These are phyloP conservation scores for Rhinopomastus cyanomelas DNA, from an alignment of 2,113 vertebrate species.

Conservation along the genomic window DNA sequence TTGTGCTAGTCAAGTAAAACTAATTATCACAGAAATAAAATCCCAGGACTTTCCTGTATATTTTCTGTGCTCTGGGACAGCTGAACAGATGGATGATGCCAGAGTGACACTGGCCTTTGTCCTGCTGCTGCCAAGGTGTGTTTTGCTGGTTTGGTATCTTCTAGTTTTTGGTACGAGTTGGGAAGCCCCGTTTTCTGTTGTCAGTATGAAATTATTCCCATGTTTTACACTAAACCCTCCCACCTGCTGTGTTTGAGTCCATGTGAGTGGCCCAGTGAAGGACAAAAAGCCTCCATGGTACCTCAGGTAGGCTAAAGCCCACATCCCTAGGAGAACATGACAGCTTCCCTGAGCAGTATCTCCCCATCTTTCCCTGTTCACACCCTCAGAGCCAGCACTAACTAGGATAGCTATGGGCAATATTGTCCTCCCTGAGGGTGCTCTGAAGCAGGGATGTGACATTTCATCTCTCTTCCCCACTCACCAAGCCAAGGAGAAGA, in stretches of 20 bases:
- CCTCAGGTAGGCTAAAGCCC: background rate
- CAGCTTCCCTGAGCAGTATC: background rate
- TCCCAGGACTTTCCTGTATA: background rate
- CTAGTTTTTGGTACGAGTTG: background rate
- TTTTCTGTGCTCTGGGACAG: background rate
- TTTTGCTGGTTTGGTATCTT: background rate
- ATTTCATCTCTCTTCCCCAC: background rate
- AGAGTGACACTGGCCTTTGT: background rate
- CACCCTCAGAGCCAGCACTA: background rate
- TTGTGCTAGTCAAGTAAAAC: background rate
- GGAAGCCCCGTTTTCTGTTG: background rate
- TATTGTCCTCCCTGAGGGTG: rapidly evolving
- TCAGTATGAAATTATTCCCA: rapidly evolving
- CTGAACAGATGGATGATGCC: background rate
- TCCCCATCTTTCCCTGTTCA: background rate
- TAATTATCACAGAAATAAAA: constrained; percentile 8
- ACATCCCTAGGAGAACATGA: background rate
- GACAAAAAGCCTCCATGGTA: background rate
- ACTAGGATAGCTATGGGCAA: background rate
- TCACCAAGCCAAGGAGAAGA: background rate
- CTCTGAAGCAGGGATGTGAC: background rate
- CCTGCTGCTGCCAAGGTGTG: background rate
- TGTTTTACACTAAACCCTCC: background rate
- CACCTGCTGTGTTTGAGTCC: background rate
- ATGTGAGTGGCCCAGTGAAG: background rate